Conservation (phyloP, 2,797 vertebrate genomes). For the Furcifer pardalis region DNA sequence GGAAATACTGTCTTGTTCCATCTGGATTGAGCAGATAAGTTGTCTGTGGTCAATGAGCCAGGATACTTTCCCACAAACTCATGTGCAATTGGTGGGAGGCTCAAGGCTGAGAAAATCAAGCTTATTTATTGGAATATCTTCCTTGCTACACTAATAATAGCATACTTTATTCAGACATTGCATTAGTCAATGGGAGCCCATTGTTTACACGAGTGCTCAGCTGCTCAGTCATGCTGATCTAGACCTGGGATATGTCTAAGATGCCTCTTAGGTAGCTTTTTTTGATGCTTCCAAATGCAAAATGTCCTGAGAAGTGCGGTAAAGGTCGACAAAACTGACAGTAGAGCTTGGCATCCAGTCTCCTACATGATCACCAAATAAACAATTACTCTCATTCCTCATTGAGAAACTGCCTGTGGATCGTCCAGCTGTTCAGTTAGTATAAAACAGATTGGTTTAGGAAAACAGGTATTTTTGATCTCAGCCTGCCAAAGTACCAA, state of each 20-base stretch:
- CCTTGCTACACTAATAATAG: too few species aligned
- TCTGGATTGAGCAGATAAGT: neutral
- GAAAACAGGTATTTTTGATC: too few species aligned
- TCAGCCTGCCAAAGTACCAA: neutral
- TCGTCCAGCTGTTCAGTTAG: too few species aligned
- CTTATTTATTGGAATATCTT: too few species aligned
- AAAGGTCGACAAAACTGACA: neutral
- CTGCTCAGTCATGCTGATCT: neutral
- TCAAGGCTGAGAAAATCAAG: too few species aligned
- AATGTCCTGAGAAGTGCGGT: neutral
- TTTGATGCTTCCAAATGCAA: neutral
- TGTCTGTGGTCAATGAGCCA: too few species aligned
- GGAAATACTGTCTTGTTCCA: neutral
- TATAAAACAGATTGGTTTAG: neutral
- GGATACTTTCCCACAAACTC: too few species aligned
- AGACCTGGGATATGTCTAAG: neutral
- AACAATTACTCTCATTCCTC: neutral
- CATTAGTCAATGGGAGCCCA: too few species aligned
- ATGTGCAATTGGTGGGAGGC: too few species aligned
- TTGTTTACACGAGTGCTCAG: neutral
- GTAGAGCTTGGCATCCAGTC: too few species aligned
- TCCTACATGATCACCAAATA: too few species aligned
- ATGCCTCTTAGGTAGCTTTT: neutral
- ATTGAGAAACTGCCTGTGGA: neutral
- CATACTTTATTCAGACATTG: too few species aligned